These are phyloP conservation scores for Mimas tiliae DNA, from an alignment of 2,888 invertebrate genomes.

Conservation along the genomic window DNA sequence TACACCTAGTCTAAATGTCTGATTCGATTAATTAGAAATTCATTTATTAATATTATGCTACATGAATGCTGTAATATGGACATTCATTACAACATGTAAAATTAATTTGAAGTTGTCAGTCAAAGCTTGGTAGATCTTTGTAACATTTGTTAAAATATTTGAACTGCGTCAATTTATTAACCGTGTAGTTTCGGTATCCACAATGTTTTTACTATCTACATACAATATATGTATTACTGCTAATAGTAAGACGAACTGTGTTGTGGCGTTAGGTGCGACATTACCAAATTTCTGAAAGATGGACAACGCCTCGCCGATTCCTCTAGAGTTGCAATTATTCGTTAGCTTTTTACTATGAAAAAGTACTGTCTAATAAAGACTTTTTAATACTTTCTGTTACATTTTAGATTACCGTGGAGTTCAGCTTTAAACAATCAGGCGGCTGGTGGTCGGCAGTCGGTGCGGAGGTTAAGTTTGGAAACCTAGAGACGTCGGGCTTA, in stretches of 20 bases:
- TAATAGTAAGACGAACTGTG: no score
- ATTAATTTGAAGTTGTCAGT: not conserved
- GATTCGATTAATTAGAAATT: constrained; percentile 1
- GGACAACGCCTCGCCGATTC: no score
- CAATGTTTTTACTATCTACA: no score
- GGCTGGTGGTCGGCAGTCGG: constrained; percentile 85
- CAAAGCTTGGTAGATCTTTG: no score
- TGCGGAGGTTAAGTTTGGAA: constrained; percentile 81
- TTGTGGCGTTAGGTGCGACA: no score
- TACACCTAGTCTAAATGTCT: not conserved
- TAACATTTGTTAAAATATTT: no score
- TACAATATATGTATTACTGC: no score
- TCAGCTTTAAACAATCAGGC: constrained; percentile 79
- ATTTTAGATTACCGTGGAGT: constrained; percentile 80
- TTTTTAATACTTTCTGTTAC: constrained; percentile 2
- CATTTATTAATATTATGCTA: not conserved
- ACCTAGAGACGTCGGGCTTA: constrained; percentile 63
- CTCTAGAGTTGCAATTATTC: no score
- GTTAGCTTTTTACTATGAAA: no score
- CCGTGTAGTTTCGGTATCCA: no score
- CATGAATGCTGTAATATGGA: not conserved
- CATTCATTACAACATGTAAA: not conserved
- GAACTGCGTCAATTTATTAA: no score
- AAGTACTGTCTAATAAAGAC: not conserved
- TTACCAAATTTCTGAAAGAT: no score